Percentiles rank a stretch among this genome's conserved stretches.
phyloP scores from a whole-genome alignment of 2,797 vertebrate species.

The Sciurus vulgaris region DNA sequence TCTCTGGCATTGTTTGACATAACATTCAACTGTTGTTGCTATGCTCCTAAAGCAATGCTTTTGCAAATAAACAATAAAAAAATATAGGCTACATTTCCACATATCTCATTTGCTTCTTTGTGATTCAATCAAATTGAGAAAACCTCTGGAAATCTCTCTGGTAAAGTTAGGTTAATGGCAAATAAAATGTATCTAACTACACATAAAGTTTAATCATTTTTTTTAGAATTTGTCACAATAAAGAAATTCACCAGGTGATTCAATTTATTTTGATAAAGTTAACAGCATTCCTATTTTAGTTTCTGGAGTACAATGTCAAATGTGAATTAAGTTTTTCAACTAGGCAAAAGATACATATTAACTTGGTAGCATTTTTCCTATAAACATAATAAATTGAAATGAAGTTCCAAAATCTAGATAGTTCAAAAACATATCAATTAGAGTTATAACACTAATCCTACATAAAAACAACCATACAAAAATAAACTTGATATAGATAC shows the following conservation, averaged over 20 bases:
- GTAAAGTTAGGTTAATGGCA: neutral
- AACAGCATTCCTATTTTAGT: neutral
- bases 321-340: neutral
- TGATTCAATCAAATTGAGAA: constrained; percentile 13
- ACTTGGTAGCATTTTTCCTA: neutral
- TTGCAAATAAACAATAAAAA: constrained; percentile 63
- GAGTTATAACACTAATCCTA: neutral
- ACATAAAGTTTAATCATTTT: neutral
- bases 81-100: constrained; percentile 13
- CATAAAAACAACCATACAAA: neutral
- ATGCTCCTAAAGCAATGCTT: constrained; percentile 69
- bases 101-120: neutral
- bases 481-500: neutral
- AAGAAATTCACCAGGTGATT: neutral
- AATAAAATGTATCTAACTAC: neutral
- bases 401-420: neutral
- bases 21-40: neutral
- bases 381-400: neutral
- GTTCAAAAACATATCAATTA: neutral
- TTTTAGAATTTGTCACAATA: neutral
- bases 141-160: neutral
- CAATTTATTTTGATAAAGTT: neutral
- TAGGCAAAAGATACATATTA: constrained; percentile 1
- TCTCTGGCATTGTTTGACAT: neutral
- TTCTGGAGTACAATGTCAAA: constrained; percentile 20